Base-by-base conservation (phyloP, 2,113 vertebrate genomes). In the Aspiorhynchus laticeps region DNA sequence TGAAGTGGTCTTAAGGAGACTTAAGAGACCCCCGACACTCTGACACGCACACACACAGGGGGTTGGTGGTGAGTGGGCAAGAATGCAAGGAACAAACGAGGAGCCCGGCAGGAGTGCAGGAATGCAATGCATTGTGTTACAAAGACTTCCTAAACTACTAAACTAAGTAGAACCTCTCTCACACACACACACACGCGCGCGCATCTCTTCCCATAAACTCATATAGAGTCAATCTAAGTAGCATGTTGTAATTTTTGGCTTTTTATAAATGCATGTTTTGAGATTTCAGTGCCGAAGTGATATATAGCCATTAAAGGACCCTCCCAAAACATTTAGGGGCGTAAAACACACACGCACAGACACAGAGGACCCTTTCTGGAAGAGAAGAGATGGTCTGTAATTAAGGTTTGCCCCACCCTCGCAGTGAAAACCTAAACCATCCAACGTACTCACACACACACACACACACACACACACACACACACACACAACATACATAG, bases 341-440 rank as follows among this genome's bases (percentile, higher is more conserved):
- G 73, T 69, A 80, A 33, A 63, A 41, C 48, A 74, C 65, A 74
- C 78, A 81, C 26, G 21, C 85, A 83, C 61, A 84, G 43, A 87
- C 43, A 87, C 86, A 85, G 83, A 88, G 82, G 75, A 88, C 87
- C 77, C 87, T 88, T 88, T 88, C 78, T 85, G 84, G 79, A 88
- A 85, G 63, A 85, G 78, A 48, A 67, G 81, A 74, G 82, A 85
- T 17, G 61, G 77, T 81, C 83, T 85, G 87, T 85, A 88, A 88
- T 88, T 88, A 88, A 85, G 84, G 84, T 76, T 76, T 82, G 84
- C 84, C 87, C 84, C 84, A 88, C 87, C 87, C 87, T 88, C 17
- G 48, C 31, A 69, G 84, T 88, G 78, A 88, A 88, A 88, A 83
- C 77, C 87, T 88, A 88, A 88, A 88, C 87, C 84, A 77, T 85